Base-by-base conservation (phyloP, 2,888 invertebrate genomes). In the Anticlea derivata region DNA sequence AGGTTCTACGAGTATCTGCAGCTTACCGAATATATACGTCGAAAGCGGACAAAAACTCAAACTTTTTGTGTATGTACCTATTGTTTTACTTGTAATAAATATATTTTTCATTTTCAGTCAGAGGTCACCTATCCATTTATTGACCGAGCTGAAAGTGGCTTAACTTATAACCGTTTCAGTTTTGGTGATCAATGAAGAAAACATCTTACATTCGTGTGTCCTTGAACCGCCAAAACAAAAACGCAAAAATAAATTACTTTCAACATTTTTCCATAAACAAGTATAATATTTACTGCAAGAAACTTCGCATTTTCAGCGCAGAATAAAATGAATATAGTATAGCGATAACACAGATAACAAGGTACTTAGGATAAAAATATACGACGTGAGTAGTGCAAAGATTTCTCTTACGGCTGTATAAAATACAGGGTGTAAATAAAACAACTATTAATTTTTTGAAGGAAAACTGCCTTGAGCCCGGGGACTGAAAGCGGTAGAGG, bases 201-300 rank as follows among this genome's bases (percentile, higher is more conserved):
- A 33, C 8, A 43, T 67, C 77, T 75, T 62, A 76, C 77, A 45
- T 62, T 66, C 27, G 50, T 65, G 47, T 77, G 76, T 8, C 66
- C 70, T 33, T 65, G 41, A n/a, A 58, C 66, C 5, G 39, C 20
- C 7, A 55, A 50, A 26, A 66, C 47, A 39, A 64, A 20, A 17
- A 68, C 5, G 40, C 53, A 57, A 37, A 69, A 40, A 44, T 40
- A 50, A 35, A 65, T 26, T 38, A 68, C 6, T 39, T 45, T 56
- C 10, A 50, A 53, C 61, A 61, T 60, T 40, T 45, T 47, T 10
- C 22, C 11, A 46, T 8, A 31, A 13, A n/a, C 12, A 24, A 17
- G 29, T 24, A 7, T 24, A 11, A 24, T 12, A 11, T 35, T 30
- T 5, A 26, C 12, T 7, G 22, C 8, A 8, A 1, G n/a, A 30